Base-by-base conservation (phyloP, 2,113 vertebrate genomes). In the Fulica atra region DNA sequence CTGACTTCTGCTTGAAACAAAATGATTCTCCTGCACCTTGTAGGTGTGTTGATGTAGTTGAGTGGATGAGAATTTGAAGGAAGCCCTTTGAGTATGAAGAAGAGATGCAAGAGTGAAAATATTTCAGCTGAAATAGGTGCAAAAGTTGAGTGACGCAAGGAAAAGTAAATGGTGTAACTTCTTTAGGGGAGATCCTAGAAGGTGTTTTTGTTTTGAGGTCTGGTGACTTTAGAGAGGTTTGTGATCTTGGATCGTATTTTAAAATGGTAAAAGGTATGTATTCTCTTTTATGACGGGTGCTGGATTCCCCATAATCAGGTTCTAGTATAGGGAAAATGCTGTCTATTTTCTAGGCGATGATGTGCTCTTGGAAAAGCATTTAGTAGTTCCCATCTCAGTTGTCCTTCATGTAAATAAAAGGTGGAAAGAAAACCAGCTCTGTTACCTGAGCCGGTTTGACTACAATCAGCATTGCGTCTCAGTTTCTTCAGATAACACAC, bases 371-470 rank as follows among this genome's bases (percentile, higher is more conserved):
- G 59, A 91, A 95, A 86, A 36, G 40, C 48, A 4, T 46, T 1
- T 16, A 77, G 78, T 8, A 16, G 8, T 65, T 83, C 54, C 63
- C 10, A 4, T 73, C 68, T 89, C 66, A 6, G 46, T 42, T 96
- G 92, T 54, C 78, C 82, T 95, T 93, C 69, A 33, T 73, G 79
- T 57, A 93, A 93, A 85, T 69, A 85, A 65, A 85, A 93, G 74
- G 81, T 79, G 68, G 71, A 87, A 93, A 42, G 79, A 54, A 50
- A 87, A 35, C 71, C 82, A 36, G 15, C 61, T 18, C 71, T 76
- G 95, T 94, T 90, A 95, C 35, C 86, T 76, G 96, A 96, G 71
- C 88, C 87, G 24, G 50, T 31, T 93, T 1, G 2, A 3, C 54
- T 57, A 14, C 9, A 24, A 50, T 64, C 85, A 61, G 92, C 94